Conservation (phyloP, 1,140 invertebrate genomes). For the Drosophila takahashii region DNA sequence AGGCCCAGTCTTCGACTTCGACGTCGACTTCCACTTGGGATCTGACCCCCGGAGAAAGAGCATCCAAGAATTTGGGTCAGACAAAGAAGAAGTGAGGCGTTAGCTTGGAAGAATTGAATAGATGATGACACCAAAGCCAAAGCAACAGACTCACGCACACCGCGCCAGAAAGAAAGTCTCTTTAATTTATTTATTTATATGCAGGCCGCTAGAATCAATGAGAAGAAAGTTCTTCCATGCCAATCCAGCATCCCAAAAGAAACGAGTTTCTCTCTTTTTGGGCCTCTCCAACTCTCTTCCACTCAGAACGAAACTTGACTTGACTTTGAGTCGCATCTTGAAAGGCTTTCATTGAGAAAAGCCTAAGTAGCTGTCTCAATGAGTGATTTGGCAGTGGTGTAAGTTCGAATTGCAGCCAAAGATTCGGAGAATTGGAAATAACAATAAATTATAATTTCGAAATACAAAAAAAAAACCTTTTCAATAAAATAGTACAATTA, state of each 20-base stretch:
- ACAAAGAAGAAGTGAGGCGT: slow-evolving; percentile 23
- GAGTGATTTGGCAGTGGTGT: slow-evolving; percentile 29
- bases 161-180: slow-evolving; percentile 71
- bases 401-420: neutral
- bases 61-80: slow-evolving; percentile 71
- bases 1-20: slow-evolving; percentile 7
- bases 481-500: neutral
- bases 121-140: slow-evolving; percentile 70
- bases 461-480: neutral
- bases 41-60: slow-evolving; percentile 56
- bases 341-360: slow-evolving; percentile 37
- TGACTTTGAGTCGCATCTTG: slow-evolving; percentile 23
- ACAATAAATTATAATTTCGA: neutral
- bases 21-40: slow-evolving; percentile 7
- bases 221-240: slow-evolving; percentile 71
- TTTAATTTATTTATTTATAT: slow-evolving; percentile 82
- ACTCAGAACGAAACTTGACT: slow-evolving; percentile 45
- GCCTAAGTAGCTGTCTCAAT: slow-evolving; percentile 28
- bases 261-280: slow-evolving; percentile 42
- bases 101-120: slow-evolving; percentile 48
- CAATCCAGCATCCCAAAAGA: slow-evolving; percentile 60
- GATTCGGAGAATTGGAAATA: neutral
- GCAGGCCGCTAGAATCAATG: slow-evolving; percentile 76
- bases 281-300: slow-evolving; percentile 34
- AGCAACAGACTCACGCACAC: slow-evolving; percentile 30